Evolutionary conservation across 1,140 invertebrate species (phyloP), one percentile per base, ranked within the genome.

Genomic region (Asbolus verrucosus): DNA sequence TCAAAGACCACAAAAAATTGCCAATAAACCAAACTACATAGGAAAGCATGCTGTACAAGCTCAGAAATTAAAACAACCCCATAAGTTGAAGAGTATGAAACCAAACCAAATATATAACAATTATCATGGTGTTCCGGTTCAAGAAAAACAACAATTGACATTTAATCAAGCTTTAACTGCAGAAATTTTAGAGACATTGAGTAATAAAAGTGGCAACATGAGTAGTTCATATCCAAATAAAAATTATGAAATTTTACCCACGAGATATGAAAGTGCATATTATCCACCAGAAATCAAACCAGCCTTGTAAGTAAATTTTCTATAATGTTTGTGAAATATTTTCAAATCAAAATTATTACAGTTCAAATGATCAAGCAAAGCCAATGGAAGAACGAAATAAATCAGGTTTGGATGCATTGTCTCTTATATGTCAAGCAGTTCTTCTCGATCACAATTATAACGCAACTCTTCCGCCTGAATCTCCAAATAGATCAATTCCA

Each of bases 401-500:
- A 41, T 75, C 73, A 0, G 78, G 75, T 30, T 59, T 81, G 38
- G 79, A 80, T 63, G n/a, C n/a, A n/a, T n/a, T n/a, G n/a, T n/a
- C n/a, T n/a, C 71, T 81, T 14, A 79, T 81, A 8, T 81, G 78
- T 62, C 87, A 90, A 79, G 88, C 89, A 67, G 87, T 90, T n/a
- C 83, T 91, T 36, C 86, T 93, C 84, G 92, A 94, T 84, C 92
- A 94, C 74, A 94, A 93, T 69, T 94, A 94, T 81, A 90, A 87
- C 62, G 88, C 88, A 6, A 89, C 89, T 60, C 86, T 88, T n/a
- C 89, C 89, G 5, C 83, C 85, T 5, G 87, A 86, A 38, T 84
- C 89, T 41, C 82, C 85, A 43, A 78, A 86, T 46, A 80, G 83
- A 31, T 81, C 86, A 39, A 81, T 87, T 62, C 79, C 87, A 21